A percentile compares a stretch with the other conserved stretches of the same genome.
phyloP scores from a whole-genome alignment of 2,113 vertebrate genomes.

The Oncorhynchus mykiss region DNA sequence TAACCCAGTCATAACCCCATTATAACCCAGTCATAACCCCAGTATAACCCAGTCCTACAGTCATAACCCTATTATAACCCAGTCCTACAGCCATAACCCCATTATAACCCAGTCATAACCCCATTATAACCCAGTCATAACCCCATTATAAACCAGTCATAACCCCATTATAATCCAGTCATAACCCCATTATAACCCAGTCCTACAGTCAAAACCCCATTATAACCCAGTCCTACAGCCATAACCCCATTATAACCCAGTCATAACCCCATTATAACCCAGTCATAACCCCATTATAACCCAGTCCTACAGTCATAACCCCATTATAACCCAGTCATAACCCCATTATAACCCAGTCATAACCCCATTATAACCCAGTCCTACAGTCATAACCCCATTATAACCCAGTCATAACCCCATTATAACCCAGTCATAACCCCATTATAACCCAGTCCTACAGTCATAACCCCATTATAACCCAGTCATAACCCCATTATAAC shows the following conservation, averaged over 20 bases:
- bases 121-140: no score
- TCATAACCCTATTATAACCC: no score
- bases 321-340: not conserved
- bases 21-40: not conserved
- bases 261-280: not conserved
- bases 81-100: no score
- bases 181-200: not conserved
- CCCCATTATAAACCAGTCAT: no score
- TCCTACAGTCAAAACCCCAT: not conserved
- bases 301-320: not conserved
- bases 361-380: not conserved
- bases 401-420: not conserved
- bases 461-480: not conserved
- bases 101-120: no score
- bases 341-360: no score
- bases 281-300: not conserved
- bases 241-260: not conserved
- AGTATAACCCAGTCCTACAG: no score
- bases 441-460: slow-evolving; percentile 17
- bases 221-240: not conserved
- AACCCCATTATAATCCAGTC: no score
- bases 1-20: no score
- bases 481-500: slow-evolving; percentile 10
- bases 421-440: not conserved
- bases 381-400: not conserved